Base-by-base conservation (phyloP, 23 tunicate genomes). In the Diplosoma virens region DNA sequence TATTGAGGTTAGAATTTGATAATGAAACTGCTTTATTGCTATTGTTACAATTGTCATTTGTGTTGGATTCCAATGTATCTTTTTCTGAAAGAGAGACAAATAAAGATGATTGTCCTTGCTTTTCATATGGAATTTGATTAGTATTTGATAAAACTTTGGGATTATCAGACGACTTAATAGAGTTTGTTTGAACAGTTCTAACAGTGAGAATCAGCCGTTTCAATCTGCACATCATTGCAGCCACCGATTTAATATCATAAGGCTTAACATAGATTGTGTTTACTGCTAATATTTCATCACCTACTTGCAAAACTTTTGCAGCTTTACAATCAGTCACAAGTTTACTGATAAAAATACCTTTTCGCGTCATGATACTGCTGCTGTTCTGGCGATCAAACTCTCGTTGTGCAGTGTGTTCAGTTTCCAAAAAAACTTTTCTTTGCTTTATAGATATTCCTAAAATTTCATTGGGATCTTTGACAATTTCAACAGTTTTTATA, bases 201-300 rank as follows among this genome's bases (percentile, higher is more conserved):
- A 92, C 59, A 25, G 82, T 92, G 3, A 92, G 64, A 25, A 74
- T 54, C 14, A 92, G 67, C 14, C 67, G 47, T 67, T 85, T 63
- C 24, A 63, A 32, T 32, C 48, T 52, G 61, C 76, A 60, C 97
- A 92, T 92, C 71, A 92, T 74, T 1, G 87, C 84, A 0, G 97
- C 97, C 28, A 92, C 97, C 37, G 82, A 29, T 36, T 81, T 75
- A 1, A 92, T 52, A 28, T 74, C 59, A 30, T 74, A 72, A 21
- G 69, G 32, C 32, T 69, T 69, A 21, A 92, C 71, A 29, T 81
- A 81, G 22, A 72, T 59, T 25, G 67, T 78, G 61, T 92, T 92
- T 20, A 92, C 85, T 22, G 82, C 78, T 68, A 92, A 55, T 7
- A 92, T 63, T 63, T 92, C 87, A 76, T 85, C 97, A 3, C 97